These are phyloP conservation scores for Hassar affinis DNA, from an alignment of 2,113 vertebrate genomes.

Conservation along the genomic window DNA sequence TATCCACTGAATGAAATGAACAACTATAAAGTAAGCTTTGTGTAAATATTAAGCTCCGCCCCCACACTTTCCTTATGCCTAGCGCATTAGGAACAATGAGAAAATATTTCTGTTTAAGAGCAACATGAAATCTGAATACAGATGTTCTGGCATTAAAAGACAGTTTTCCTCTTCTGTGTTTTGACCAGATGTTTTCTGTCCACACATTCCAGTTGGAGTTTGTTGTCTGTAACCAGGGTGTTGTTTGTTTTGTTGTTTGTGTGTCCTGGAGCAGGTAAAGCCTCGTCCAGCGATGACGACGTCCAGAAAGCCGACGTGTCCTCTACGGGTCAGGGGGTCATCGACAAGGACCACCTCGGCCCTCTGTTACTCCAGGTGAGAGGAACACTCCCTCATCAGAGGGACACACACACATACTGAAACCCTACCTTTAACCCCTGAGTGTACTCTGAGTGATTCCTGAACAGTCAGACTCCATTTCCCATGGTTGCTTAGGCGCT, in stretches of 20 bases:
- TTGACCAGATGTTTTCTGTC: neutral
- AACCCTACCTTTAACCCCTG: neutral
- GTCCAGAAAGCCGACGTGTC: slow-evolving; percentile 98
- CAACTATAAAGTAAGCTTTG: no score
- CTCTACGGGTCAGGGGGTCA: slow-evolving; percentile 96
- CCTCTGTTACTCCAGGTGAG: slow-evolving; percentile 93
- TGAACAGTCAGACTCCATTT: neutral
- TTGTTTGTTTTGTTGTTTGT: slow-evolving; percentile 10
- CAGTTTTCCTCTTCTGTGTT: neutral
- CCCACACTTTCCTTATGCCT: no score
- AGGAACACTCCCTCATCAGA: neutral
- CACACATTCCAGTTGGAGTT: neutral
- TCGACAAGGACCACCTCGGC: slow-evolving; percentile 97
- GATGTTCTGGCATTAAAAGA: neutral
- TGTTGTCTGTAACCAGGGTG: neutral
- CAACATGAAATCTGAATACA: neutral
- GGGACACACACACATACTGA: neutral
- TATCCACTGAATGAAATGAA: no score
- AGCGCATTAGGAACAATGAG: no score
- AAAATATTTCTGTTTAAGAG: neutral
- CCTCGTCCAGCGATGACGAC: slow-evolving; percentile 87
- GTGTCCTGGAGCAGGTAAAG: slow-evolving; percentile 80
- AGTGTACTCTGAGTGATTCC: neutral
- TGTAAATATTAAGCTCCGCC: no score
- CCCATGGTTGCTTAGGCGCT: slow-evolving; percentile 77